Evolutionary conservation across 2,113 vertebrate species (phyloP).

Genomic region (Poeciliopsis turrubarensis): DNA sequence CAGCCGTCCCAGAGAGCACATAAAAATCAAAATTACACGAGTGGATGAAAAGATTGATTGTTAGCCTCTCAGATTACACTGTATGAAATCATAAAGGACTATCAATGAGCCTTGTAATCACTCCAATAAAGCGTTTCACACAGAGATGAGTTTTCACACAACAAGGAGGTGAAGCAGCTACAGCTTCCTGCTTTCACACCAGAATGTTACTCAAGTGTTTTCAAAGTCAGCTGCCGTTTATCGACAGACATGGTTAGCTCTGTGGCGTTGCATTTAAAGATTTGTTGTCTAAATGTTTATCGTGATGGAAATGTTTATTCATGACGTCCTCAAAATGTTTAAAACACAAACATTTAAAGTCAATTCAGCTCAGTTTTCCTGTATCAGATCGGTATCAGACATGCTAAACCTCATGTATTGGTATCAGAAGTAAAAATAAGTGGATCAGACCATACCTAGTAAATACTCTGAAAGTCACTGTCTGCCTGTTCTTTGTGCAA

Average conservation of each 20-base stretch:
- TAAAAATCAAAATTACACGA: conserved; percentile 23
- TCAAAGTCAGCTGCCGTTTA: conserved; percentile 15
- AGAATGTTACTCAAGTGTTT: conserved; percentile 27
- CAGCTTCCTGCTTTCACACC: conserved; percentile 18
- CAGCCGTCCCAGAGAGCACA: conserved; percentile 12
- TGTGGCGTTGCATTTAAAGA: neutral
- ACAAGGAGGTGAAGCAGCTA: conserved; percentile 26
- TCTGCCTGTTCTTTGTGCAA: neutral
- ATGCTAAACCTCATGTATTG: no score
- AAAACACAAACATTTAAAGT: no score
- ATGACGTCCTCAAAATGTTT: neutral
- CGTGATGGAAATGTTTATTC: neutral
- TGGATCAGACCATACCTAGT: no score
- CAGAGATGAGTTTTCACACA: conserved; percentile 35
- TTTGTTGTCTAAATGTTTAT: neutral
- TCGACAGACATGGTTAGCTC: neutral
- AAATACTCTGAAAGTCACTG: neutral
- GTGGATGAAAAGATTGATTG: conserved; percentile 26
- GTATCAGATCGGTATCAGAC: no score
- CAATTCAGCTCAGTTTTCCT: no score
- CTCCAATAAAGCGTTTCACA: conserved; percentile 41
- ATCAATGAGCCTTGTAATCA: conserved; percentile 58
- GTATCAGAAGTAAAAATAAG: no score
- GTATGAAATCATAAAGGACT: conserved; percentile 39
- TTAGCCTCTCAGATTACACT: conserved; percentile 24